Conservation (phyloP, 2,888 invertebrate species). For the Elgonia sp. region DNA sequence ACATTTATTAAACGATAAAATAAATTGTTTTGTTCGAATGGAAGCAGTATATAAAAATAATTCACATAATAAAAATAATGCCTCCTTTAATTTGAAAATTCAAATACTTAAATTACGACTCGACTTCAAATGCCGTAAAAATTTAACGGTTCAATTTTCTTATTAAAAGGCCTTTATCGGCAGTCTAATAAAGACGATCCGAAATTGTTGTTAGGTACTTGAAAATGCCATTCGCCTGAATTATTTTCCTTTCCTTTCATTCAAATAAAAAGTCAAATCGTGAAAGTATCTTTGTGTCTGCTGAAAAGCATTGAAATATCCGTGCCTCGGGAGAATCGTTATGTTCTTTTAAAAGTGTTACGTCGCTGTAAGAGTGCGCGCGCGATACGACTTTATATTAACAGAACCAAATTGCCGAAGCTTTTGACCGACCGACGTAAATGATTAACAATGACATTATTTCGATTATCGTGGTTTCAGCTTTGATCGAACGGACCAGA, state of each 20-base stretch:
- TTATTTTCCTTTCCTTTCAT: conserved; percentile 28
- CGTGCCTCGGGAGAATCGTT: conserved; percentile 4
- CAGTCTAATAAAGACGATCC: not conserved
- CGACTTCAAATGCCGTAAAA: not conserved
- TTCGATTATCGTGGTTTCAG: conserved; percentile 42
- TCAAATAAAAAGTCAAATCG: conserved; percentile 11
- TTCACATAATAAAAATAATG: too few relatives aligned
- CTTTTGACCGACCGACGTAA: conserved; percentile 14
- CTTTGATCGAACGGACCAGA: conserved; percentile 39
- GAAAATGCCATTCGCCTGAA: conserved; percentile 17
- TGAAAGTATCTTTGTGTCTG: conserved; percentile 13
- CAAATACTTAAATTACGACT: not conserved
- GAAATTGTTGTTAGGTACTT: conserved; percentile 15
- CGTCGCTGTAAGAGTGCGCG: not conserved
- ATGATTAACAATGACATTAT: conserved; percentile 43
- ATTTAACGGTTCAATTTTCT: conserved; percentile 11
- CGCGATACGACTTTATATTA: not conserved
- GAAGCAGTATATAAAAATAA: too few relatives aligned
- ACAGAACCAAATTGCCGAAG: conserved; percentile 12
- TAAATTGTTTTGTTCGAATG: too few relatives aligned
- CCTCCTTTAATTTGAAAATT: not conserved
- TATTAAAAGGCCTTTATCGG: conserved; percentile 18
- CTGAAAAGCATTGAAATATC: conserved; percentile 3
- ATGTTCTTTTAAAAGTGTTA: conserved; percentile 1
- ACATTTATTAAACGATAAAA: too few relatives aligned